Percentiles rank a stretch among this genome's conserved stretches.
phyloP scores from a whole-genome alignment of 2,113 vertebrate genomes.

The human region DNA sequence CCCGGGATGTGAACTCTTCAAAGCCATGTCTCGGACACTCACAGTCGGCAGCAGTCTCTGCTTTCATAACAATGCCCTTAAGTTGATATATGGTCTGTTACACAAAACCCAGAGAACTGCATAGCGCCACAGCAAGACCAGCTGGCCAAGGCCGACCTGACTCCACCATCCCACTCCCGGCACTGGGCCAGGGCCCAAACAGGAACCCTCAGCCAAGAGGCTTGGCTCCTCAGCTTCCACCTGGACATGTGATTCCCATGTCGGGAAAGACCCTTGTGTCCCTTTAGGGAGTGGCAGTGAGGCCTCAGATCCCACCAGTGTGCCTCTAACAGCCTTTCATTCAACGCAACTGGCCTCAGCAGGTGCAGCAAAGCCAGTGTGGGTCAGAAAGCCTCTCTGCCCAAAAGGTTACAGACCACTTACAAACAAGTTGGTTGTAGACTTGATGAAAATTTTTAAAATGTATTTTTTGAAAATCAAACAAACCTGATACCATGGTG shows the following conservation, averaged over 20 bases:
- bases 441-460: background rate
- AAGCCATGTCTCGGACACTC: background rate
- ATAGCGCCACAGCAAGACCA: accelerated
- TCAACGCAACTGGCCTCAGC: accelerated
- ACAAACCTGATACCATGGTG: too few species aligned
- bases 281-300: accelerated
- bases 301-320: accelerated
- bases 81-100: too few species aligned
- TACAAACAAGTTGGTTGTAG: background rate
- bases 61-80: accelerated
- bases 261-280: accelerated
- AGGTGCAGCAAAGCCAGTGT: background rate
- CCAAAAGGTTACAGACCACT: too few species aligned
- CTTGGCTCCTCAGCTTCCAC: background rate
- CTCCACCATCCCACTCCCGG: background rate
- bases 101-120: background rate
- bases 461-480: background rate
- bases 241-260: accelerated
- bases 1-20: background rate
- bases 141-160: background rate
- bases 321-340: background rate
- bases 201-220: background rate
- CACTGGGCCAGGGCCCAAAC: too few species aligned
- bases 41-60: accelerated
- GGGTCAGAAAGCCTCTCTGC: background rate